Percentiles rank a stretch among this genome's conserved stretches.
Evolutionary conservation across 2,888 invertebrate species (phyloP).

Genomic region (Lithophane socia): DNA sequence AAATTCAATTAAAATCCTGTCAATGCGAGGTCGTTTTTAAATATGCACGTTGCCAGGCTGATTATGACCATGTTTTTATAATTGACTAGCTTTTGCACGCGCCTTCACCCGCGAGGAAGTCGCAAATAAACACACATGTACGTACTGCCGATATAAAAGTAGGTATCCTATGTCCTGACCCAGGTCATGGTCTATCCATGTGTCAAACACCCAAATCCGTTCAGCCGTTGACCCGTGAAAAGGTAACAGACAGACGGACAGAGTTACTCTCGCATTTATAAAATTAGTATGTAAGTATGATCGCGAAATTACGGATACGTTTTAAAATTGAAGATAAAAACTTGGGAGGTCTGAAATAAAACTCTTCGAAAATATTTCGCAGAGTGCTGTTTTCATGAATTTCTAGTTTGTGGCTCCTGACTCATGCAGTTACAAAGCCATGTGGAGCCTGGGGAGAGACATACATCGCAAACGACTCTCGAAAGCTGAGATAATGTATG

Average conservation of each 20-base stretch:
- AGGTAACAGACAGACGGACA: not conserved
- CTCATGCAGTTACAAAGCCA: slow-evolving; percentile 2
- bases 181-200: too few relatives aligned
- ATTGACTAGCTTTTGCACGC: not conserved
- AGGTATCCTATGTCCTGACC: too few relatives aligned
- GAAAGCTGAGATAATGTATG: slow-evolving; percentile 33
- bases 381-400: slow-evolving; percentile 31
- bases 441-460: slow-evolving; percentile 6
- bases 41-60: not conserved
- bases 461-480: slow-evolving; percentile 29
- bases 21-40: not conserved
- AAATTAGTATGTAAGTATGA: not conserved
- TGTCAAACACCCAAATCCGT: not conserved
- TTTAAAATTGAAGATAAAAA: not conserved
- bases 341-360: not conserved
- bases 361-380: not conserved
- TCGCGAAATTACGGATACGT: not conserved
- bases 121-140: not conserved
- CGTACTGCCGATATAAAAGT: not conserved
- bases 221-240: not conserved
- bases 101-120: too few relatives aligned
- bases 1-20: not conserved
- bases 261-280: not conserved
- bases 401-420: slow-evolving; percentile 7
- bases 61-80: not conserved